These are phyloP conservation scores for Lasiommata megera DNA, from an alignment of 2,888 invertebrate genomes.

Conservation along the genomic window DNA sequence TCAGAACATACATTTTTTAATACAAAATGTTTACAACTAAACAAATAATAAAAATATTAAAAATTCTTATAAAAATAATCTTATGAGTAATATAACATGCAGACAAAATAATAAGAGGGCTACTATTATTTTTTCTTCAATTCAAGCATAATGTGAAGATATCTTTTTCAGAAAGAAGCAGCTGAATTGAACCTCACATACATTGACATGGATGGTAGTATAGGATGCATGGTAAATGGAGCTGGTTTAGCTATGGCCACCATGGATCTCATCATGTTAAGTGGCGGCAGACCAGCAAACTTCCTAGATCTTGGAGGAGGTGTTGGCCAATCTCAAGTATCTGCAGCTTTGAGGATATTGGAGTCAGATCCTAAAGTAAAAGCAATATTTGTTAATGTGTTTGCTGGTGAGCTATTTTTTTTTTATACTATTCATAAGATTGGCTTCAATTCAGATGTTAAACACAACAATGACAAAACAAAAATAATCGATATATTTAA, in stretches of 20 bases:
- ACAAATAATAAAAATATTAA: no score
- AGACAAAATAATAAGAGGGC: no score
- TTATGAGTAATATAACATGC: no score
- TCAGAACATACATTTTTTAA: no score
- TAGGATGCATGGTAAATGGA: conserved; percentile 98
- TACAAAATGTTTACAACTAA: no score
- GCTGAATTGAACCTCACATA: conserved; percentile 95
- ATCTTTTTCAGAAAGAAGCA: conserved; percentile 86
- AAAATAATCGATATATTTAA: no score
- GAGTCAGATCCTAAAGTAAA: conserved; percentile 94
- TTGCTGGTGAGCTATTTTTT: conserved; percentile 83
- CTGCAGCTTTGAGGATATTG: conserved; percentile 94
- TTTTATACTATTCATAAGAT: no score
- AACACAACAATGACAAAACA: no score
- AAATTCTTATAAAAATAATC: no score
- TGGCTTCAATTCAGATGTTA: no score
- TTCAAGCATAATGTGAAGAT: no score
- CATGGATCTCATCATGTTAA: conserved; percentile 98
- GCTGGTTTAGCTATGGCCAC: conserved; percentile 99
- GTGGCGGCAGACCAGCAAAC: conserved; percentile 98
- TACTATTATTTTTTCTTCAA: no score
- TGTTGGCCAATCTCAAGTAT: conserved; percentile 96
- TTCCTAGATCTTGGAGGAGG: conserved; percentile 99
- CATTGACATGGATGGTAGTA: conserved; percentile 98
- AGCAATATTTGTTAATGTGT: conserved; percentile 98